These are phyloP conservation scores for Calcarius lapponicus DNA, from an alignment of 2,797 vertebrate genomes.

Conservation along the genomic window DNA sequence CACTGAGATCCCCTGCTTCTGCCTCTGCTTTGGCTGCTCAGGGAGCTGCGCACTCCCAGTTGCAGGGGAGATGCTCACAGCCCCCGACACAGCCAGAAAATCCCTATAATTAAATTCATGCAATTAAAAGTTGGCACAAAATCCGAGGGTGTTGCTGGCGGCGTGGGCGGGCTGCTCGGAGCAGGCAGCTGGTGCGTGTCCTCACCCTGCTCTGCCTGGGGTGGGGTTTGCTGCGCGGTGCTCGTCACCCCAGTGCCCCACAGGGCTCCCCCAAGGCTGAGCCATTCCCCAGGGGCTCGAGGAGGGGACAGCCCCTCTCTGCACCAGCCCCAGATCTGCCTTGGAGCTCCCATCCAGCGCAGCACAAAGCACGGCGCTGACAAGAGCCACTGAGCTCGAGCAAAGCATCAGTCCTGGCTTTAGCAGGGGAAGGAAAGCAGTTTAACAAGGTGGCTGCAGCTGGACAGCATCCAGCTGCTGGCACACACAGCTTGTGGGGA, in stretches of 20 bases:
- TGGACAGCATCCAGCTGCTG: slow-evolving; percentile 4
- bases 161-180: not conserved
- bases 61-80: not conserved
- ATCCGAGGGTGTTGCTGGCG: not conserved
- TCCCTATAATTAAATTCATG: slow-evolving; percentile 20
- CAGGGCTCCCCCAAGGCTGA: not conserved
- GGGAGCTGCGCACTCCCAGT: not conserved
- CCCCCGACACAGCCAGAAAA: not conserved
- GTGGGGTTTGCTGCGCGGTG: fast-evolving
- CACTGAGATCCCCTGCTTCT: not conserved
- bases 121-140: slow-evolving; percentile 6
- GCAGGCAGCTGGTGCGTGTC: not conserved
- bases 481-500: not conserved
- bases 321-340: not conserved
- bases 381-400: not conserved
- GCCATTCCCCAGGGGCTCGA: fast-evolving
- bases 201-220: fast-evolving
- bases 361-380: not conserved
- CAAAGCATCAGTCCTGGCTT: not conserved
- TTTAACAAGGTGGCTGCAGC: slow-evolving; percentile 12
- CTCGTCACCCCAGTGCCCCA: not conserved
- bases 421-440: not conserved
- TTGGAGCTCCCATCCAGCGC: not conserved
- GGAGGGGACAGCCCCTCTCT: not conserved
- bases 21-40: not conserved